Conservation (phyloP, 2,113 vertebrate genomes). For the Condylura cristata region DNA sequence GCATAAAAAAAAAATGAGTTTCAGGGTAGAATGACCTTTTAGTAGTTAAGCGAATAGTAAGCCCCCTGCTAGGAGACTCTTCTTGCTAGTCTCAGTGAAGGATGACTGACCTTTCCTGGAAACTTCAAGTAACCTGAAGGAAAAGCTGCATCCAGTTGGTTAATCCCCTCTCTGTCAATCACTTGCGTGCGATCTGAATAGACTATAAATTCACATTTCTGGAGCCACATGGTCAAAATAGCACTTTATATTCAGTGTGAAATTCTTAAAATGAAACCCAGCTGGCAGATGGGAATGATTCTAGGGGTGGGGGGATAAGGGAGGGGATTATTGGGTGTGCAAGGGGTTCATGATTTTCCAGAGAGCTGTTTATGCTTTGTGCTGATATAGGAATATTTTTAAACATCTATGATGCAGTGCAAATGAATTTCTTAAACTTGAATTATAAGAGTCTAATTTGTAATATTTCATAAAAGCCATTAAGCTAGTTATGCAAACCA, state of each 20-base stretch:
- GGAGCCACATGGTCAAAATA: conserved; percentile 81
- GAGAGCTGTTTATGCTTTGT: conserved; percentile 66
- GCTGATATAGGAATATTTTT: conserved; percentile 48
- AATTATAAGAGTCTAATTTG: conserved; percentile 18
- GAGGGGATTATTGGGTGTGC: conserved; percentile 55
- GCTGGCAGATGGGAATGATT: conserved; percentile 72
- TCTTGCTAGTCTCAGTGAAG: not conserved
- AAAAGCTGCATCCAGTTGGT: conserved; percentile 54
- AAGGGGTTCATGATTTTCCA: conserved; percentile 54
- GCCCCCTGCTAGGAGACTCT: not conserved
- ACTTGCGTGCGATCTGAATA: conserved; percentile 68
- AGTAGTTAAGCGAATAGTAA: not conserved
- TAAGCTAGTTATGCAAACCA: not conserved
- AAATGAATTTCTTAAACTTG: conserved; percentile 31
- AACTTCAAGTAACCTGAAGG: conserved; percentile 14
- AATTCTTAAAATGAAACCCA: conserved; percentile 83
- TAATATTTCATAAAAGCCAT: conserved; percentile 16
- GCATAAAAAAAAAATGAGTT: not conserved
- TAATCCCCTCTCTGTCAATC: conserved; percentile 74
- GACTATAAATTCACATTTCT: conserved; percentile 78
- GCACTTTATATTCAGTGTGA: conserved; percentile 83
- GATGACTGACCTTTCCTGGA: not conserved
- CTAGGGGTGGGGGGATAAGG: not conserved
- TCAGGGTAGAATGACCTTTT: not conserved
- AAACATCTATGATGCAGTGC: conserved; percentile 55